These are phyloP conservation scores for Mustela nigripes DNA, from an alignment of 2,113 vertebrate species.

Conservation along the genomic window DNA sequence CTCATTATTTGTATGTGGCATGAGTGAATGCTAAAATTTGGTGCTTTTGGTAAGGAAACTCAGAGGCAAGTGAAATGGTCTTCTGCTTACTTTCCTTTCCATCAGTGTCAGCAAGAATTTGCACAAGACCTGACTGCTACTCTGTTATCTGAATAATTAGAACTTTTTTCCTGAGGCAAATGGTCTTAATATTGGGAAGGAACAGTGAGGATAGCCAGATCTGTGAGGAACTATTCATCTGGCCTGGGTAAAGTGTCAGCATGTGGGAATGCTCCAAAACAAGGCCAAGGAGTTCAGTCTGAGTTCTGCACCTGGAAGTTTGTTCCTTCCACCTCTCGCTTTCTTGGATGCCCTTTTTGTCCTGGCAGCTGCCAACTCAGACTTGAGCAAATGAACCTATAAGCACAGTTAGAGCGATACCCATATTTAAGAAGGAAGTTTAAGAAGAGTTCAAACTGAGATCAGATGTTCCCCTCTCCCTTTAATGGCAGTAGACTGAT, in stretches of 20 bases:
- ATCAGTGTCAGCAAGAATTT: background rate
- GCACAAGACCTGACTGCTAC: background rate
- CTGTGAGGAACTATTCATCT: background rate
- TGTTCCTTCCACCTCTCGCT: background rate
- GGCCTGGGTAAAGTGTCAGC: background rate
- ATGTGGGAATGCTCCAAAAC: background rate
- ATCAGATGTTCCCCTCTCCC: background rate
- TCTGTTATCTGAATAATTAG: background rate
- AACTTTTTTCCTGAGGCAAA: constrained; percentile 17
- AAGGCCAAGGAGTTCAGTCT: background rate
- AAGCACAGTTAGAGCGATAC: background rate
- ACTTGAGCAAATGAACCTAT: constrained; percentile 5
- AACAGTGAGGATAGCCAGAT: background rate
- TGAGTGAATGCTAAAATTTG: constrained; percentile 17
- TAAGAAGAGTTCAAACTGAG: background rate
- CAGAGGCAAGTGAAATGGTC: background rate
- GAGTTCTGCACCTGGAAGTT: background rate
- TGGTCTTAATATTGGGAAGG: background rate
- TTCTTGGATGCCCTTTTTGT: constrained; percentile 2
- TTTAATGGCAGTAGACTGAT: background rate
- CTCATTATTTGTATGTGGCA: constrained; percentile 11
- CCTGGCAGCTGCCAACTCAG: background rate
- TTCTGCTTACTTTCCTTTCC: background rate
- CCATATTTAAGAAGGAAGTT: background rate
- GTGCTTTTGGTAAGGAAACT: background rate